These are phyloP conservation scores for Andrena hattorfiana DNA, from an alignment of 2,888 invertebrate genomes.

Conservation along the genomic window DNA sequence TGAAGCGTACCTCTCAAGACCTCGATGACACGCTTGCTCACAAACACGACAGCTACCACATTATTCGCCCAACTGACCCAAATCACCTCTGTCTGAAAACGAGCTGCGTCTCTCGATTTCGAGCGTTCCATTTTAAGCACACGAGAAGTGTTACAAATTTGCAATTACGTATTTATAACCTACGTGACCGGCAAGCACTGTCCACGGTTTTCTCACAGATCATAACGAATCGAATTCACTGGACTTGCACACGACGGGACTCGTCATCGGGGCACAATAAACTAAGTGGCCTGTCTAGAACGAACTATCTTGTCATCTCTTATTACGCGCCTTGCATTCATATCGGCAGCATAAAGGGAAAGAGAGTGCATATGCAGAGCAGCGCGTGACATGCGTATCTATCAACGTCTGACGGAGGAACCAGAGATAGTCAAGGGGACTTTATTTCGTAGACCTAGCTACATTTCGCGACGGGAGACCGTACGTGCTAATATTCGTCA, in stretches of 20 bases:
- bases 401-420: slow-evolving; percentile 14
- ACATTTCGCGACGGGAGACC: too few species aligned
- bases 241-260: not conserved
- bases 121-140: not conserved
- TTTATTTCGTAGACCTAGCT: not conserved
- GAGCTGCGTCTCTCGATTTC: not conserved
- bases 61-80: not conserved
- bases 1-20: not conserved
- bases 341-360: slow-evolving; percentile 21
- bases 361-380: slow-evolving; percentile 31
- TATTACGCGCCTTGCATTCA: slow-evolving; percentile 31
- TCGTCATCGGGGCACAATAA: slow-evolving; percentile 11
- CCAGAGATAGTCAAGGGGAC: not conserved
- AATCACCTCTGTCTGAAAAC: not conserved
- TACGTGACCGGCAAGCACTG: too few species aligned
- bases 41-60: too few species aligned
- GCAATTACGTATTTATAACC: not conserved
- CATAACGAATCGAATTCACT: not conserved
- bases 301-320: slow-evolving; percentile 37
- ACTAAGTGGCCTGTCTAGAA: slow-evolving; percentile 1
- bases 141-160: not conserved
- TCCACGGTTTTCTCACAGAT: too few species aligned
- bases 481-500: too few species aligned
- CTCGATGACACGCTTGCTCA: too few species aligned
- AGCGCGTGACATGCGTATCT: slow-evolving; percentile 23